These are phyloP conservation scores for Trisateles emortualis DNA, from an alignment of 2,888 invertebrate species.

Conservation along the genomic window DNA sequence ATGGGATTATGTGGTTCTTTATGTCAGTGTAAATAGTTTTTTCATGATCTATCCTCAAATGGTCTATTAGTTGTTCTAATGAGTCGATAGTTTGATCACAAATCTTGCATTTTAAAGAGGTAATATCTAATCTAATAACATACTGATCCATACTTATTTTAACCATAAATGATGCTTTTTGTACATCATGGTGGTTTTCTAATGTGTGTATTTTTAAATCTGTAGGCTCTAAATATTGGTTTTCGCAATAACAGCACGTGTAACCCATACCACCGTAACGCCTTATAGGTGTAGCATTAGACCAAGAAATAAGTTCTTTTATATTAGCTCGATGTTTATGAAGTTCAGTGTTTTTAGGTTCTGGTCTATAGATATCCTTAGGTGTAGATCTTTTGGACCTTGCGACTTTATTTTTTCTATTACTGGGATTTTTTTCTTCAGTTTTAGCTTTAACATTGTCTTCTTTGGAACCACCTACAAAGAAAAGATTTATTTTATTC, in stretches of 20 bases:
- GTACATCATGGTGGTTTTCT: conserved; percentile 47
- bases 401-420: neutral
- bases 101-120: conserved; percentile 41
- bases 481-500: conserved; percentile 53
- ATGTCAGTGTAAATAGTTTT: conserved; percentile 35
- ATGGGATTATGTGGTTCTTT: conserved; percentile 59
- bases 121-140: conserved; percentile 65
- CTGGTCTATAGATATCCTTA: neutral
- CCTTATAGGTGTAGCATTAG: conserved; percentile 53
- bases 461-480: conserved; percentile 60
- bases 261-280: conserved; percentile 39
- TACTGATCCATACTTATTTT: conserved; percentile 43
- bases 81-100: conserved; percentile 25
- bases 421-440: neutral
- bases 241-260: conserved; percentile 52
- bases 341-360: conserved; percentile 1
- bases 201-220: conserved; percentile 47
- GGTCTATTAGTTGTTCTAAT: conserved; percentile 23
- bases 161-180: conserved; percentile 52
- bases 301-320: conserved; percentile 20
- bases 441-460: conserved; percentile 36
- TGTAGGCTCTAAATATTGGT: conserved; percentile 44
- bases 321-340: conserved; percentile 15
- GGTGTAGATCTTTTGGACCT: neutral
- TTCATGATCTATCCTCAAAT: conserved; percentile 22